phyloP scores from a whole-genome alignment of 1,140 invertebrate species.

The Bombus fervidus region DNA sequence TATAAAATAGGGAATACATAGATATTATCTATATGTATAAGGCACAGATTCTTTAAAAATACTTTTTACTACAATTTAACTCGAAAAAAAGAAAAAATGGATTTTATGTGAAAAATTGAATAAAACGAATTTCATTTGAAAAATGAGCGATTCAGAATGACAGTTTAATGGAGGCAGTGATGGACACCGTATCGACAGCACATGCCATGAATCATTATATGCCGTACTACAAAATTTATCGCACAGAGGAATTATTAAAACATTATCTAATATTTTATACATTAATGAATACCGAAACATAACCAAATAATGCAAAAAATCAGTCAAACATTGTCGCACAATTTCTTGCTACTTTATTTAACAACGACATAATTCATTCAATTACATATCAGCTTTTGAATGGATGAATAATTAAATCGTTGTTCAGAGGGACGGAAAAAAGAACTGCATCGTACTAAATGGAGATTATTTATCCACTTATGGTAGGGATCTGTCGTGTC shows the following conservation, averaged over 20 bases:
- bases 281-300: background rate
- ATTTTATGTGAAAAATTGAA: too few species aligned
- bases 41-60: too few species aligned
- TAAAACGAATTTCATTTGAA: background rate
- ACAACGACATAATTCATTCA: background rate
- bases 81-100: too few species aligned
- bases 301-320: background rate
- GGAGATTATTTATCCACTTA: slow-evolving; percentile 25
- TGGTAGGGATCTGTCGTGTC: background rate
- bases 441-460: slow-evolving; percentile 3
- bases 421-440: background rate
- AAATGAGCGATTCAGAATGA: background rate
- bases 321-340: too few species aligned
- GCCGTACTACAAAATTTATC: too few species aligned
- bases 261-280: background rate
- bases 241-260: background rate
- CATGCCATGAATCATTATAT: too few species aligned
- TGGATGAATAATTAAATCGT: background rate
- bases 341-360: too few species aligned
- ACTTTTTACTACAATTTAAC: too few species aligned
- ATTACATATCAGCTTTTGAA: background rate
- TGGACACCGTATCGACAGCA: too few species aligned
- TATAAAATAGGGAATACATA: too few species aligned
- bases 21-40: too few species aligned
- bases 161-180: background rate